A percentile compares a stretch with the other conserved stretches of the same genome.
phyloP scores from a whole-genome alignment of 2,888 invertebrate genomes.

The Ceriagrion tenellum region DNA sequence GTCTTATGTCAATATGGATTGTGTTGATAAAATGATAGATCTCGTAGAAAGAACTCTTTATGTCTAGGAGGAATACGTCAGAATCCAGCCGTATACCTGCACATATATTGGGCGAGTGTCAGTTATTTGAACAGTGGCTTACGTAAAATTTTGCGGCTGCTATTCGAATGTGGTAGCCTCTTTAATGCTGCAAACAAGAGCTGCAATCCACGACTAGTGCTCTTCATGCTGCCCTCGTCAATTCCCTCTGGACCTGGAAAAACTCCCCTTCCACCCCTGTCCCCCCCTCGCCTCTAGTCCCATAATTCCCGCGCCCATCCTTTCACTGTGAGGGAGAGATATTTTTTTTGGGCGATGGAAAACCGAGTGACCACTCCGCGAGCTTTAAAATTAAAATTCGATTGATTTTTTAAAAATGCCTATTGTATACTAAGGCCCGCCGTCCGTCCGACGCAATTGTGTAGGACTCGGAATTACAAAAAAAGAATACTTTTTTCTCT shows the following conservation, averaged over 20 bases:
- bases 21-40: too few species aligned
- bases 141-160: background rate
- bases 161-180: background rate
- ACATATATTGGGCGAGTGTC: too few species aligned
- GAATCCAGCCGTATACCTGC: too few species aligned
- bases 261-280: too few species aligned
- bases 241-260: background rate
- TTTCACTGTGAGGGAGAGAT: background rate
- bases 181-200: background rate
- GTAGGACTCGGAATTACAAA: background rate
- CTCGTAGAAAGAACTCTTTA: too few species aligned
- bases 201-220: background rate
- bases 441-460: slow-evolving; percentile 28
- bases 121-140: too few species aligned
- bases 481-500: background rate
- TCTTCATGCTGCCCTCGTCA: background rate
- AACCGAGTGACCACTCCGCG: slow-evolving; percentile 14
- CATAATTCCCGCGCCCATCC: background rate
- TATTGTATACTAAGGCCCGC: background rate
- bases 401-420: background rate
- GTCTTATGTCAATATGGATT: too few species aligned
- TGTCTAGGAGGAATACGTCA: too few species aligned
- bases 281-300: background rate
- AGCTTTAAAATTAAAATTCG: slow-evolving; percentile 27
- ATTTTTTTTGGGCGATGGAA: slow-evolving; percentile 23